Evolutionary conservation across 2,888 invertebrate genomes (phyloP).

Genomic region (Marronus borbonicus): DNA sequence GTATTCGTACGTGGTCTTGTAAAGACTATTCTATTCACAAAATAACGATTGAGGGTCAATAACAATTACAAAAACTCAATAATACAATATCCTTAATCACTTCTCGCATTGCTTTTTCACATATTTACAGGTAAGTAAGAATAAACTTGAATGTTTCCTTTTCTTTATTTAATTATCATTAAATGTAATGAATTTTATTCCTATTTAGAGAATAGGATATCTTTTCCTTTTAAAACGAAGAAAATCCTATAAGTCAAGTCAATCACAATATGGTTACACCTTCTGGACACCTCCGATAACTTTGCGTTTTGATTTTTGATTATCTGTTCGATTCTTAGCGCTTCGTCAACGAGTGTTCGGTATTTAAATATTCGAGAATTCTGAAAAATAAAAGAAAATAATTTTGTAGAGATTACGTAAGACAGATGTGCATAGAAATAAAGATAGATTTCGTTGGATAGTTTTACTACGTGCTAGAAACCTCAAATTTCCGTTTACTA

Average conservation of each 20-base stretch:
- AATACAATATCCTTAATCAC: conserved; percentile 31
- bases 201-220: neutral
- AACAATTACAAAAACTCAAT: conserved; percentile 52
- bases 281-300: conserved; percentile 36
- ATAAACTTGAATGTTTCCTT: conserved; percentile 34
- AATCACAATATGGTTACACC: conserved; percentile 35
- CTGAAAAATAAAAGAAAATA: conserved; percentile 50
- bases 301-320: conserved; percentile 42
- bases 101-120: conserved; percentile 27
- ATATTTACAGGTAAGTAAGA: conserved; percentile 44
- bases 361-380: conserved; percentile 52
- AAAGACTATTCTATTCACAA: conserved; percentile 24
- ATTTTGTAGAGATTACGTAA: neutral
- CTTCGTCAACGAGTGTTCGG: conserved; percentile 46
- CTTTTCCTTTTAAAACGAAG: conserved; percentile 4
- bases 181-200: conserved; percentile 12
- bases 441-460: no score
- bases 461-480: no score
- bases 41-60: conserved; percentile 41
- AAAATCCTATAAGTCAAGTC: conserved; percentile 22
- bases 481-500: no score
- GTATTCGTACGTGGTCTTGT: neutral
- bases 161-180: conserved; percentile 31
- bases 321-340: conserved; percentile 36
- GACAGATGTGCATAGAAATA: no score